Base-by-base conservation (phyloP, 1,140 invertebrate genomes). In the Chironomus striatipennis region DNA sequence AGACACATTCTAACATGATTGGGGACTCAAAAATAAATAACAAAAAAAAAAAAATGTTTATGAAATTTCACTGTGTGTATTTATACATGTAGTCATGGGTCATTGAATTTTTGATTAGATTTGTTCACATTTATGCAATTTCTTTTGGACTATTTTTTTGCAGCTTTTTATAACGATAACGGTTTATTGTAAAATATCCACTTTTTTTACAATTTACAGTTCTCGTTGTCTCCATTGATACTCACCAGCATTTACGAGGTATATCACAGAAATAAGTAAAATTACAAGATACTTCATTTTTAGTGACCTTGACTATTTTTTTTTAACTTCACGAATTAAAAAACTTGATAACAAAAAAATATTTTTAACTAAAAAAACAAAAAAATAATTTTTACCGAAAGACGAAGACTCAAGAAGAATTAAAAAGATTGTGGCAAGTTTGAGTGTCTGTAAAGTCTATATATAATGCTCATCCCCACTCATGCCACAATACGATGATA, bases 191-290 rank as follows among this genome's bases (percentile, higher is more conserved):
- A 20, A 70, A 18, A 70, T 6, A 18, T 20, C 15, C n/a, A 21
- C 6, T 18, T 21, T 70, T 70, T 57, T n/a, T 57, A n/a, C 47
- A 12, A 57, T 57, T 57, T 12, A 57, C 47, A n/a, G 47, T 57
- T 57, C 10, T 57, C 7, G 9, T 10, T 12, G 7, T 57, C 2
- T n/a, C 47, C 47, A n/a, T n/a, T 57, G 10, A 57, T 57, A 21
- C 20, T 18, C 10, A 70, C 65, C 65, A 18, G 65, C 65, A 21
- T 15, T 17, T 4, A 21, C 65, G 9, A 70, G 10, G 2, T 9
- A 18, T 70, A 70, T 70, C 65, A 70, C 65, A 70, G 65, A 18
- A 70, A 70, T 70, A 18, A 70, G 18, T 18, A 70, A 70, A 70
- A 70, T 21, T 9, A 21, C 65, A 7, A 70, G 18, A 18, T 18